These are phyloP conservation scores for Notothenia rossii DNA, from an alignment of 2,113 vertebrate genomes.

Conservation along the genomic window DNA sequence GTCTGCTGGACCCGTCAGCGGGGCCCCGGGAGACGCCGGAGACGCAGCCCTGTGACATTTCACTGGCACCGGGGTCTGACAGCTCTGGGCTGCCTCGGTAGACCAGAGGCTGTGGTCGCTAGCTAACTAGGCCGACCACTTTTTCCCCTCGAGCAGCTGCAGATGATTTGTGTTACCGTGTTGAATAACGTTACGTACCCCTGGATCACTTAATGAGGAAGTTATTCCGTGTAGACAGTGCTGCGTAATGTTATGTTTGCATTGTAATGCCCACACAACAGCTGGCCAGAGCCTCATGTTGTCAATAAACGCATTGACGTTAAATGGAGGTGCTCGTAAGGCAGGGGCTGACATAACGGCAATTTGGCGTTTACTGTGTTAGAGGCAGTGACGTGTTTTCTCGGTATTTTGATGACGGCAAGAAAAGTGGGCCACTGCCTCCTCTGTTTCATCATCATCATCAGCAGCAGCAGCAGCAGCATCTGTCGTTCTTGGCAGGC, in stretches of 20 bases:
- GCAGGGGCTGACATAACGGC: neutral
- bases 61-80: constrained; percentile 65
- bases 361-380: constrained; percentile 34
- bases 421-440: constrained; percentile 50
- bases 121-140: constrained; percentile 74
- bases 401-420: constrained; percentile 67
- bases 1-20: constrained; percentile 41
- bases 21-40: constrained; percentile 55
- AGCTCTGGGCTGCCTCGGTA: constrained; percentile 59
- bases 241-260: constrained; percentile 41
- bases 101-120: constrained; percentile 56
- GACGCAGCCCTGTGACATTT: constrained; percentile 67
- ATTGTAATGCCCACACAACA: constrained; percentile 22
- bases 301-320: constrained; percentile 21
- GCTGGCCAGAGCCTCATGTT: constrained; percentile 20
- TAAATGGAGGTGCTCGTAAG: no score
- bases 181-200: constrained; percentile 63
- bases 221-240: constrained; percentile 36
- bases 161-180: constrained; percentile 73
- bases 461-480: constrained; percentile 54
- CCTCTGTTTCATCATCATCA: constrained; percentile 45
- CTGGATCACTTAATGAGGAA: constrained; percentile 58
- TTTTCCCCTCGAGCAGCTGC: constrained; percentile 66
- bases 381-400: constrained; percentile 64
- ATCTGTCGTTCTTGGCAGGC: constrained; percentile 59